Percentiles rank a stretch among this genome's conserved stretches.
phyloP scores from a whole-genome alignment of 2,113 vertebrate genomes.

The Pogonocichla stellata region DNA sequence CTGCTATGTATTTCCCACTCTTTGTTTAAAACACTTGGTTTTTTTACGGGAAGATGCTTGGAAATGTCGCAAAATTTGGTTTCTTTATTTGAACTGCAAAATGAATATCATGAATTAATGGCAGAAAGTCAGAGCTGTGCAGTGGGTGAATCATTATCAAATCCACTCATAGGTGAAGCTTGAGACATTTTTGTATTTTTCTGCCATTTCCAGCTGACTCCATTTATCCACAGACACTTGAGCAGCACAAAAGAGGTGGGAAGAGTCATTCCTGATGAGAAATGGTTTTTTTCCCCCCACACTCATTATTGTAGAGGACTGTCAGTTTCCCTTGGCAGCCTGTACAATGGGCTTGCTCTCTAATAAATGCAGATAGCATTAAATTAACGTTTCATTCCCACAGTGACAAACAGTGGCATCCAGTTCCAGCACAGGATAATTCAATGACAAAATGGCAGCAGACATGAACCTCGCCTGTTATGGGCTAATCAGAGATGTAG shows the following conservation, averaged over 20 bases:
- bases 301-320: not conserved
- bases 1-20: not conserved
- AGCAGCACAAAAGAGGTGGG: not conserved
- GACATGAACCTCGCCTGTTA: not conserved
- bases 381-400: constrained; percentile 47
- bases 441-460: not conserved
- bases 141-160: not conserved
- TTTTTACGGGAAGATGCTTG: not conserved
- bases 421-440: not conserved
- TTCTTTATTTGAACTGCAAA: not conserved
- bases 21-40: not conserved
- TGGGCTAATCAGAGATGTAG: not conserved
- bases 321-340: constrained; percentile 47
- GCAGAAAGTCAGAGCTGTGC: not conserved
- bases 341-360: not conserved
- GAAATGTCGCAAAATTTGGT: not conserved
- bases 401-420: constrained; percentile 25
- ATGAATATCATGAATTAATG: not conserved
- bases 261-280: constrained; percentile 41
- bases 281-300: constrained; percentile 15
- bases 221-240: not conserved
- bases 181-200: not conserved
- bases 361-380: constrained; percentile 40
- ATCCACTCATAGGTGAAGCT: not conserved
- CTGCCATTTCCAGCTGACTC: constrained; percentile 24